Base-by-base conservation (phyloP, 1,140 invertebrate genomes). In the Agrilus planipennis region DNA sequence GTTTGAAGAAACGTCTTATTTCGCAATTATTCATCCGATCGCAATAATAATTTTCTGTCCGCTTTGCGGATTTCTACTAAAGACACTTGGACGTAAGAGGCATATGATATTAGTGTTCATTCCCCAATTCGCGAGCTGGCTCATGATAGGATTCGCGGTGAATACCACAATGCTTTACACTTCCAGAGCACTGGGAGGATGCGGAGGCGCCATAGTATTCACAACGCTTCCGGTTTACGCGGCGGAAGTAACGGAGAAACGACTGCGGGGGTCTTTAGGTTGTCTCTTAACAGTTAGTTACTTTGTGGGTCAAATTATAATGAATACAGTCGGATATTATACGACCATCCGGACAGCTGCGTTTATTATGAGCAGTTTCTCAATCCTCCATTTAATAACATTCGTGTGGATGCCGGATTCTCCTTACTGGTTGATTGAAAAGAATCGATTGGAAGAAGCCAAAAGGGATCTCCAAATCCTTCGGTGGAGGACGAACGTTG, bases 241-340 rank as follows among this genome's bases (percentile, higher is more conserved):
- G 2, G 40, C 45, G 6, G 50, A 54, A 41, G 41, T 52, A 9
- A 35, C 47, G 0, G 47, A 42, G 3, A 47, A 50, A 3, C 42
- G 31, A 20, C 39, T 54, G 0, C 44, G 52, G 34, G 50, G 52
- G 10, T 34, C 34, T 15, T 54, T 47, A 47, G 52, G 52, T 3
- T 2, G 68, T 16, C 65, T n/a, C n/a, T n/a, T n/a, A n/a, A n/a
- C n/a, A n/a, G n/a, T n/a, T n/a, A n/a, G n/a, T n/a, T n/a, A n/a
- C n/a, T n/a, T n/a, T n/a, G n/a, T n/a, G n/a, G n/a, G n/a, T n/a
- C n/a, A n/a, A n/a, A n/a, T n/a, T n/a, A n/a, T n/a, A n/a, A n/a
- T n/a, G n/a, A n/a, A n/a, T n/a, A n/a, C n/a, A n/a, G n/a, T n/a
- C n/a, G n/a, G n/a, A n/a, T n/a, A n/a, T n/a, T n/a, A n/a, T n/a